These are phyloP conservation scores for Empidonax traillii DNA, from an alignment of 2,113 vertebrate species.

Conservation along the genomic window DNA sequence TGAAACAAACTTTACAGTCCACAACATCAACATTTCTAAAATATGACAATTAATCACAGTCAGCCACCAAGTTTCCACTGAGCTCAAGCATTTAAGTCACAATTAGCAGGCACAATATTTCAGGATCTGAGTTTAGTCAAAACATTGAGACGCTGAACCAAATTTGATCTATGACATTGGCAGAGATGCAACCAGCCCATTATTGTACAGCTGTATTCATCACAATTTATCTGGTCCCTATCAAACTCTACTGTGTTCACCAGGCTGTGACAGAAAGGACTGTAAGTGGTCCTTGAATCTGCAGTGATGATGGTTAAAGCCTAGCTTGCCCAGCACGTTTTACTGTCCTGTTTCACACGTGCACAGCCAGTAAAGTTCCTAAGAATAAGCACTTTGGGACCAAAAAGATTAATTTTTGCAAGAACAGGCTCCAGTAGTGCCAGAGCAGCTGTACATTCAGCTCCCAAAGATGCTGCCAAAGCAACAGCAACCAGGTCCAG, in stretches of 20 bases:
- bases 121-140: background rate
- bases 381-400: background rate
- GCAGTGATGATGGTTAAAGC: background rate
- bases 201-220: background rate
- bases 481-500: background rate
- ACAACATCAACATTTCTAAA: background rate
- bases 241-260: background rate
- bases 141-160: background rate
- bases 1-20: slow-evolving; percentile 34
- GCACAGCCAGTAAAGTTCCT: background rate
- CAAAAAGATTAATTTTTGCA: background rate
- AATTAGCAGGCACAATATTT: slow-evolving; percentile 44
- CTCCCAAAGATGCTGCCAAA: background rate
- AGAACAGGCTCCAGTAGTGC: background rate
- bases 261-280: background rate
- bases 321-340: background rate
- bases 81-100: slow-evolving; percentile 31
- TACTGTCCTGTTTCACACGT: background rate
- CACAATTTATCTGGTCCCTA: background rate
- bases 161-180: slow-evolving; percentile 23
- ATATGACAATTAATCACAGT: slow-evolving; percentile 27
- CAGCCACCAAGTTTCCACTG: background rate
- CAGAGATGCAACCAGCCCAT: background rate
- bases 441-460: background rate
- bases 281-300: background rate